Evolutionary conservation across 2,797 vertebrate species (phyloP).

Genomic region (Euthynnus affinis): DNA sequence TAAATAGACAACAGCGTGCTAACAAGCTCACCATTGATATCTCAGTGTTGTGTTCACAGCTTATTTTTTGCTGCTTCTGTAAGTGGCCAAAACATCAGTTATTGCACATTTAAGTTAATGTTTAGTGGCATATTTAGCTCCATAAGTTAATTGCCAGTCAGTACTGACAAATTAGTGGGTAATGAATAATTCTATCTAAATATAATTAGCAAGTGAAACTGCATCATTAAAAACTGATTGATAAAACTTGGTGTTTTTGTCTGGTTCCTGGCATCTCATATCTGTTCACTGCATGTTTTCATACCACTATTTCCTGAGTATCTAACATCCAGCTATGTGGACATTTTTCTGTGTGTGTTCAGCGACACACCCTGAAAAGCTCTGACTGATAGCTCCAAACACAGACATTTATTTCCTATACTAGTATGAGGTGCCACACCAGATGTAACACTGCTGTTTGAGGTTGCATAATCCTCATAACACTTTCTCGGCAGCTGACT

Average conservation of each 20-base stretch:
- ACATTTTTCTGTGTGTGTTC: slow-evolving; percentile 2
- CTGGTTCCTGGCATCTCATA: not conserved
- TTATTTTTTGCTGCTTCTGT: not conserved
- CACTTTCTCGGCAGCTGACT: slow-evolving; percentile 6
- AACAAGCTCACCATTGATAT: too few species aligned
- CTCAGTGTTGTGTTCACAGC: too few species aligned
- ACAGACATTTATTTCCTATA: not conserved
- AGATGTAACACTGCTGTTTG: not conserved
- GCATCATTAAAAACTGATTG: not conserved
- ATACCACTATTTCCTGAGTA: not conserved
- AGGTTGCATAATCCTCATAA: slow-evolving; percentile 1
- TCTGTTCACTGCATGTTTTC: not conserved
- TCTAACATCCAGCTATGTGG: not conserved
- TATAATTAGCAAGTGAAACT: not conserved
- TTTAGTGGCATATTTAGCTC: not conserved
- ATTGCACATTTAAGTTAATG: not conserved
- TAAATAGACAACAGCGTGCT: too few species aligned
- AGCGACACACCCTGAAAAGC: not conserved
- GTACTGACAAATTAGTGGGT: not conserved
- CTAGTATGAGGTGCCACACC: not conserved
- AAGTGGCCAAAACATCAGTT: not conserved
- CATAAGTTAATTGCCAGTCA: not conserved
- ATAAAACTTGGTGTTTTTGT: not conserved
- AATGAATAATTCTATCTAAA: not conserved
- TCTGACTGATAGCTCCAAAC: not conserved